A percentile compares a stretch with the other conserved stretches of the same genome.
These are phyloP conservation scores for Mesorhabditis belari DNA, from an alignment of 2,888 invertebrate species.

Conservation along the genomic window DNA sequence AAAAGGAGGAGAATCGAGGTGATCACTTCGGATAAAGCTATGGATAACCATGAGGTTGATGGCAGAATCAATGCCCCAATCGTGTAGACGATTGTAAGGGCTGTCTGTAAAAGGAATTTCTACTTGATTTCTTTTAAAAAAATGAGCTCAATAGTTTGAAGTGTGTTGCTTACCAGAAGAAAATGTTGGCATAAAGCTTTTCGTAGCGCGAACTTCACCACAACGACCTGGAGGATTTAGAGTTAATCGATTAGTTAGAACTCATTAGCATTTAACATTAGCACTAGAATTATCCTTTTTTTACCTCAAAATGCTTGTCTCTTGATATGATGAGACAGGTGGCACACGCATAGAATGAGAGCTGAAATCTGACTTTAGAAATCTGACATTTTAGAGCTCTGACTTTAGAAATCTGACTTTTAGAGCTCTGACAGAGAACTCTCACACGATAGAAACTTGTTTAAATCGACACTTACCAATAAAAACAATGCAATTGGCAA, in stretches of 20 bases:
- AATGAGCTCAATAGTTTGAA: not conserved
- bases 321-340: constrained; percentile 41
- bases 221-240: constrained; percentile 18
- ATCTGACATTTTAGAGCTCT: no score
- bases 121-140: not conserved
- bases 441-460: not conserved
- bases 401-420: no score
- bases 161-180: constrained; percentile 24
- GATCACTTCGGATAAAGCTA: constrained; percentile 10
- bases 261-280: not conserved
- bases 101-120: constrained; percentile 16
- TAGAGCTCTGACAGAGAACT: not conserved
- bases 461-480: constrained; percentile 15
- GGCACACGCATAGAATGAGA: constrained; percentile 45
- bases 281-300: not conserved
- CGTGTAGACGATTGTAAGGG: constrained; percentile 24
- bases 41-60: constrained; percentile 6
- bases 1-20: constrained; percentile 20
- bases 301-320: constrained; percentile 45
- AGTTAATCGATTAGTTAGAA: not conserved
- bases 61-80: constrained; percentile 12
- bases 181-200: constrained; percentile 34
- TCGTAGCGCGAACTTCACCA: constrained; percentile 35
- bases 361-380: no score
- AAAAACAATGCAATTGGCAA: constrained; percentile 40